These are phyloP conservation scores for Florisuga fusca DNA, from an alignment of 2,797 vertebrate genomes.

Conservation along the genomic window DNA sequence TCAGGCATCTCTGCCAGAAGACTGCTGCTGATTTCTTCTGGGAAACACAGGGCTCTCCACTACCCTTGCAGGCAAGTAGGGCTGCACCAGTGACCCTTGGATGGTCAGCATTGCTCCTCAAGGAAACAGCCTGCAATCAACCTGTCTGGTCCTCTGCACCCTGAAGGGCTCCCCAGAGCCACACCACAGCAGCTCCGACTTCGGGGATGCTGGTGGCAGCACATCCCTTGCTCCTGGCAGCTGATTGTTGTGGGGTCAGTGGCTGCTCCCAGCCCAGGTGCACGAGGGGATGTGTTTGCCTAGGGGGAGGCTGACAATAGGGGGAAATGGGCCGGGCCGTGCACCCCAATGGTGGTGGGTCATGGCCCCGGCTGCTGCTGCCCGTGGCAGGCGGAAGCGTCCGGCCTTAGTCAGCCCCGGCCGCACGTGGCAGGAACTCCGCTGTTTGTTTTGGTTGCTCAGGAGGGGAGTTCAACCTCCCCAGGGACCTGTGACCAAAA, in stretches of 20 bases:
- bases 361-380: not conserved
- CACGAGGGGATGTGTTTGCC: slow-evolving; percentile 34
- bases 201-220: accelerated
- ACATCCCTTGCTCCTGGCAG: not conserved
- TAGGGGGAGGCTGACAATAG: slow-evolving; percentile 66
- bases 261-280: slow-evolving; percentile 63
- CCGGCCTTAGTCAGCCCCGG: slow-evolving; percentile 73
- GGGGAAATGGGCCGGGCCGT: slow-evolving; percentile 59
- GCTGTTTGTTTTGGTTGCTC: slow-evolving; percentile 66
- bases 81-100: not conserved
- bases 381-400: slow-evolving; percentile 57
- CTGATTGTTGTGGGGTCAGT: not conserved
- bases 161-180: not conserved
- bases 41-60: not conserved
- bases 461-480: not conserved
- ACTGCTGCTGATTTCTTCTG: not conserved
- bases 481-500: not conserved
- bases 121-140: not conserved
- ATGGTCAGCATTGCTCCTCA: not conserved
- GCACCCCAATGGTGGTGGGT: not conserved
- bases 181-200: accelerated
- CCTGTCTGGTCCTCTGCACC: not conserved
- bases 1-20: not conserved
- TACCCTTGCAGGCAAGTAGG: not conserved
- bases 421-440: slow-evolving; percentile 70